These are phyloP conservation scores for Nasonia oneida DNA, from an alignment of 2,888 invertebrate genomes.

Conservation along the genomic window DNA sequence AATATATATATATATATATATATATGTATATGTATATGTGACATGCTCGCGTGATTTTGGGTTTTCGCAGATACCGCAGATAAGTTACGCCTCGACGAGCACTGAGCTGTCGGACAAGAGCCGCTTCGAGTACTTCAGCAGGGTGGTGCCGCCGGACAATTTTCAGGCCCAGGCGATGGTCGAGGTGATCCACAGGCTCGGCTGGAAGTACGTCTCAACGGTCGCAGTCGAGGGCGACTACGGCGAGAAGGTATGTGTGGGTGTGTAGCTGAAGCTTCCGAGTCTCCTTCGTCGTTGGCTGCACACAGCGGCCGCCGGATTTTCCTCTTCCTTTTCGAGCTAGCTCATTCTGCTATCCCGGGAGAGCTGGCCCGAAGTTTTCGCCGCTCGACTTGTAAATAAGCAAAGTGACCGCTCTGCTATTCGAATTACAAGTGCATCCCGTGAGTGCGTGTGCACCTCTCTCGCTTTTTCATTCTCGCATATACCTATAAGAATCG, in stretches of 20 bases:
- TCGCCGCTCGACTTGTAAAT: background rate
- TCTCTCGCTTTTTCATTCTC: background rate
- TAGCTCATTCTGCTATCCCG: background rate
- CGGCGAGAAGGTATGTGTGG: slow-evolving; percentile 83
- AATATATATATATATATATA: too few relatives aligned
- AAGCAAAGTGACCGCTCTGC: background rate
- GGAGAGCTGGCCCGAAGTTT: background rate
- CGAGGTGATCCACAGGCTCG: slow-evolving; percentile 84
- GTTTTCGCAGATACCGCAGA: slow-evolving; percentile 83
- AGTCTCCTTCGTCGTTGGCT: background rate
- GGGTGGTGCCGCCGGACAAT: slow-evolving; percentile 87
- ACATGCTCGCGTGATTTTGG: slow-evolving; percentile 46
- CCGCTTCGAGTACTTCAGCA: slow-evolving; percentile 85
- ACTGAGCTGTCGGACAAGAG: slow-evolving; percentile 86
- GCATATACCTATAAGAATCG: background rate
- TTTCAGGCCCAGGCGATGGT: slow-evolving; percentile 87
- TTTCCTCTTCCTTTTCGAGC: background rate
- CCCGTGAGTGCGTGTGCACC: background rate
- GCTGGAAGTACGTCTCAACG: slow-evolving; percentile 89
- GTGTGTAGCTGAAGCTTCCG: background rate
- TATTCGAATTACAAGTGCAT: background rate
- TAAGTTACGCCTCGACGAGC: slow-evolving; percentile 87
- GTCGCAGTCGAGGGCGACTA: slow-evolving; percentile 89
- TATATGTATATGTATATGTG: background rate
- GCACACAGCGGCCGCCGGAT: background rate